Evolutionary conservation across 2,888 invertebrate genomes (phyloP).

Genomic region (Syrphus vitripennis): DNA sequence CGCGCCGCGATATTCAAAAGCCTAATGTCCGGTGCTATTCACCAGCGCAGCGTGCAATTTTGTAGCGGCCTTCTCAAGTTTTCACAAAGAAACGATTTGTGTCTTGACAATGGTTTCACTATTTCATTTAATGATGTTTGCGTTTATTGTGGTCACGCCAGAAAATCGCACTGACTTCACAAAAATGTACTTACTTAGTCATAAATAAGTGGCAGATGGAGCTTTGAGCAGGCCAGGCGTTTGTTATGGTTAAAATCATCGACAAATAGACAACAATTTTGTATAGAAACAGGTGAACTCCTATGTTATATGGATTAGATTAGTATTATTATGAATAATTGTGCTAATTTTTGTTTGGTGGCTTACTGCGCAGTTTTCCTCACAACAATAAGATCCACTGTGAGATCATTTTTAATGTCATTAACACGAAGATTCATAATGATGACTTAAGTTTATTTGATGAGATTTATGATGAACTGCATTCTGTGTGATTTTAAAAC

Average conservation of each 20-base stretch:
- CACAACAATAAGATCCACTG: neutral
- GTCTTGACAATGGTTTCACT: slow-evolving; percentile 53
- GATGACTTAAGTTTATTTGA: neutral
- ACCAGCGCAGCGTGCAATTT: slow-evolving; percentile 28
- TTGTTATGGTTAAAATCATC: slow-evolving; percentile 25
- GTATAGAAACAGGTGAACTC: slow-evolving; percentile 16
- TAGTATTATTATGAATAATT: neutral
- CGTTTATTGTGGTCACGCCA: slow-evolving; percentile 46
- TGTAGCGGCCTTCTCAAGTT: slow-evolving; percentile 23
- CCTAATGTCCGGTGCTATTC: neutral
- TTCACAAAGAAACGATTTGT: slow-evolving; percentile 17
- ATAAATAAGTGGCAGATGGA: slow-evolving; percentile 28
- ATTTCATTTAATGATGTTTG: slow-evolving; percentile 29
- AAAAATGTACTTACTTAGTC: slow-evolving; percentile 11
- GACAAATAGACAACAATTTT: neutral
- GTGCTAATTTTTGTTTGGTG: slow-evolving; percentile 10
- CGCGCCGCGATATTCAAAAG: slow-evolving; percentile 7
- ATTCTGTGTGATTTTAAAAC: too few species aligned
- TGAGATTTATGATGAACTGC: neutral
- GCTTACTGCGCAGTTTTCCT: neutral
- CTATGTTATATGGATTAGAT: neutral
- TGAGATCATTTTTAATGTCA: slow-evolving; percentile 6
- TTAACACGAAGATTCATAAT: neutral
- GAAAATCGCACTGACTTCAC: slow-evolving; percentile 19
- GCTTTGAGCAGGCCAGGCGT: neutral